Base-by-base conservation (phyloP, 2,113 vertebrate species). In the Paradisaea rubra region DNA sequence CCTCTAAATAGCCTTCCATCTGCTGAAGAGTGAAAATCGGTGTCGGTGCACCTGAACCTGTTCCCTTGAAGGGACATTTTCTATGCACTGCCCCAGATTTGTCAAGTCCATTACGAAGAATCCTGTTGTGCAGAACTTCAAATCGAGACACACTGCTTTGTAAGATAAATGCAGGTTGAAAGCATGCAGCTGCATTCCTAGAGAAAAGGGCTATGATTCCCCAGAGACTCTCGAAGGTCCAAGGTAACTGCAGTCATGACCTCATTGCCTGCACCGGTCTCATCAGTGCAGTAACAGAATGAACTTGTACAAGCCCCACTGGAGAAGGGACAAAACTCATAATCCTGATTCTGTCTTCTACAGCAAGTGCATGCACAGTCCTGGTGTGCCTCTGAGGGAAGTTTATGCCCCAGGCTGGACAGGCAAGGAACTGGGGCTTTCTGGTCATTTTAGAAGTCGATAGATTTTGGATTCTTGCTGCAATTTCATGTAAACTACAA, bases 81-180 rank as follows among this genome's bases (percentile, higher is more conserved):
- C 87, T 93, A 35, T 93, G 93, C 94, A 89, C 91, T 94, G 95
- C 81, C 94, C 95, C 87, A 96, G 95, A 95, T 96, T 95, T 97
- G 94, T 97, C 95, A 97, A 96, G 94, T 96, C 94, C 96, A 97
- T 96, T 95, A 94, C 74, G 80, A 94, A 79, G 91, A 94, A 87
- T 91, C 81, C 85, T 86, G 78, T 94, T 91, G 94, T 89, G 94
- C 63, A 60, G 87, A 94, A 85, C 93, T 89, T 95, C 35, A 1
- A 59, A 74, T 94, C 1, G 1, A 95, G 96, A 77, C 94, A 70
- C 15, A 0, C 39, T 95, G 85, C 93, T 94, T 93, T 89, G 87
- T 89, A 91, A 87, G 91, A 94, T 93, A 95, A 96, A 94, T 88
- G 78, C 84, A 81, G 74, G 79, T 77, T 95, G 94, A 95, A 95